These are phyloP conservation scores for Pterobdella sp. DNA, from an alignment of 2,888 invertebrate species.

Conservation along the genomic window DNA sequence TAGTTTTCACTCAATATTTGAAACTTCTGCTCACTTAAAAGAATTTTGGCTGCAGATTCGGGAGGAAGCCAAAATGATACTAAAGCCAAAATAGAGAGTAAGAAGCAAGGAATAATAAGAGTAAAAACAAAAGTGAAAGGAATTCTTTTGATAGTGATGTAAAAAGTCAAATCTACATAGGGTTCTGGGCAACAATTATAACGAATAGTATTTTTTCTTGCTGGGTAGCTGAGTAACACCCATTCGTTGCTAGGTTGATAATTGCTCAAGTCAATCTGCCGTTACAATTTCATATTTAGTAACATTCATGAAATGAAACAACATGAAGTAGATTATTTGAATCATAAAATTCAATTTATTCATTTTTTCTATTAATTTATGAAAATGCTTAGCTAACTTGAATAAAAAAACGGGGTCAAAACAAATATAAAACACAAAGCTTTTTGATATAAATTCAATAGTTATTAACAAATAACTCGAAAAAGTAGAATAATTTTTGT, in stretches of 20 bases:
- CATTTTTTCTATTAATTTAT: no score
- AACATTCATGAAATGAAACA: no score
- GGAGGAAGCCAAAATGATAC: conserved; percentile 53
- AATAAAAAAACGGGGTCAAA: no score
- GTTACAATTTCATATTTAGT: no score
- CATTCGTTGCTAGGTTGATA: conserved; percentile 50
- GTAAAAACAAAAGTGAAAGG: conserved; percentile 50
- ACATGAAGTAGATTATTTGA: no score
- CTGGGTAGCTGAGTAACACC: conserved; percentile 45
- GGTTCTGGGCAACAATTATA: conserved; percentile 47
- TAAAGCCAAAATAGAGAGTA: conserved; percentile 50
- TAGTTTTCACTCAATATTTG: neutral
- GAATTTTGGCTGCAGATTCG: conserved; percentile 52
- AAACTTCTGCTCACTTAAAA: conserved; percentile 47
- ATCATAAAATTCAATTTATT: no score
- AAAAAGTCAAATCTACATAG: conserved; percentile 47
- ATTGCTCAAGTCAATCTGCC: conserved; percentile 41
- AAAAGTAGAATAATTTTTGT: no score
- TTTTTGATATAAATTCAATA: no score
- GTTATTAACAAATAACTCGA: no score
- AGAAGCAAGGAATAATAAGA: conserved; percentile 51
- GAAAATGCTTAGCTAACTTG: no score
- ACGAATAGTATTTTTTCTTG: conserved; percentile 41
- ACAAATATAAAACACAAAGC: no score
- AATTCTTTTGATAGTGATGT: conserved; percentile 43